Percentiles rank a stretch among this genome's conserved stretches.
phyloP scores from a whole-genome alignment of 2,888 invertebrate species.

The Byasa hedistus region DNA sequence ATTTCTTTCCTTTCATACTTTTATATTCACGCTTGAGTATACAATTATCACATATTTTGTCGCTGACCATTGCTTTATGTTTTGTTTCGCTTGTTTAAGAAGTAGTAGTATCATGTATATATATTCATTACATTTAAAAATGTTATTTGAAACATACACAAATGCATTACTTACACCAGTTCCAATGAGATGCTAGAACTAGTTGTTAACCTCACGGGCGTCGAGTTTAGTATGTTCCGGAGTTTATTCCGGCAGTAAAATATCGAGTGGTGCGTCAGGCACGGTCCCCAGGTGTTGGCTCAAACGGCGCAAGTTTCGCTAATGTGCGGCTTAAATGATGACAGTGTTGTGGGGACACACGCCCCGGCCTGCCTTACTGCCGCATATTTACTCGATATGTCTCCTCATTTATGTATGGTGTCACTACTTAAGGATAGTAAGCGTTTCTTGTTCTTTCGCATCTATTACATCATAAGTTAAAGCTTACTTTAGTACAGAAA shows the following conservation, averaged over 20 bases:
- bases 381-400: slow-evolving; percentile 14
- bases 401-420: slow-evolving; percentile 2
- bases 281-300: slow-evolving; percentile 67
- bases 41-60: not conserved
- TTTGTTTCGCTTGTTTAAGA: not conserved
- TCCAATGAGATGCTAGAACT: slow-evolving; percentile 40
- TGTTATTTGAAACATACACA: not conserved
- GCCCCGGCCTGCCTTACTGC: slow-evolving; percentile 6
- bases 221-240: slow-evolving; percentile 61
- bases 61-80: not conserved
- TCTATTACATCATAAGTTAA: too few species aligned
- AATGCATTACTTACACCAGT: slow-evolving; percentile 37
- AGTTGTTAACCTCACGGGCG: slow-evolving; percentile 45
- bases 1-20: slow-evolving; percentile 15
- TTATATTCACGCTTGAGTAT: slow-evolving; percentile 3
- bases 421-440: not conserved
- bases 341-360: slow-evolving; percentile 59
- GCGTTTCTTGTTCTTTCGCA: not conserved
- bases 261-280: slow-evolving; percentile 61
- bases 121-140: not conserved
- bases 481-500: not conserved
- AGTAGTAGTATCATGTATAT: not conserved
- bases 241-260: slow-evolving; percentile 64
- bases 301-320: slow-evolving; percentile 74
- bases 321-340: slow-evolving; percentile 78